Base-by-base conservation (phyloP, 2,888 invertebrate genomes). In the Pemphredon lugubris region DNA sequence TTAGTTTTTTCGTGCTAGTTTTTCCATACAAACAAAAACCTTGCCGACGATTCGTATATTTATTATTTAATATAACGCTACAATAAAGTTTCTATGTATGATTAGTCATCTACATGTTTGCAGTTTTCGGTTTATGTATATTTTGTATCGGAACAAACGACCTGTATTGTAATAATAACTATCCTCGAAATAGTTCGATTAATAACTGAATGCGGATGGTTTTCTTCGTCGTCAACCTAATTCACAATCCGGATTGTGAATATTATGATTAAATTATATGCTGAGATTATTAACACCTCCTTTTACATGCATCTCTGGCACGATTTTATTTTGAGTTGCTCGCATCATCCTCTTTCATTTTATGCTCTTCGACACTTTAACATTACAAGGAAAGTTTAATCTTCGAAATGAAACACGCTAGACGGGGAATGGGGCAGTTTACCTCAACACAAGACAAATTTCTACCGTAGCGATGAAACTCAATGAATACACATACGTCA, bases 251-350 rank as follows among this genome's bases (percentile, higher is more conserved):
- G 16, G 6, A 47, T 47, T 13, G 7, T 30, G 26, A 13, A 32
- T 26, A 9, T 9, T 16, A n/a, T n/a, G n/a, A n/a, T 11, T 32
- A 13, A 11, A 37, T 11, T 11, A 40, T 26, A 14, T 23, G 32
- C 18, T 34, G 18, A 51, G 11, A 40, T 2, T 13, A 40, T 14
- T 70, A 64, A 66, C 50, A 55, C 13, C 39, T 55, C 59, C 14
- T 20, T 7, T 55, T 18, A 7, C 40, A 51, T 16, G 40, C 64
- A 64, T 66, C 16, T n/a, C 30, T 26, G 13, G 66, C 75, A 77
- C 60, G 67, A 59, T 61, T 53, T 73, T 48, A 61, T 50, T 64
- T 71, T 77, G 32, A 60, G 48, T 73, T 67, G 67, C 75, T 53
- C 26, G 55, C 77, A 70, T 68, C 14, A 40, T 34, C 20, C 40